Evolutionary conservation across 2,888 invertebrate species (phyloP), one percentile per base, ranked within the genome.

Genomic region (Sisyra terminalis): DNA sequence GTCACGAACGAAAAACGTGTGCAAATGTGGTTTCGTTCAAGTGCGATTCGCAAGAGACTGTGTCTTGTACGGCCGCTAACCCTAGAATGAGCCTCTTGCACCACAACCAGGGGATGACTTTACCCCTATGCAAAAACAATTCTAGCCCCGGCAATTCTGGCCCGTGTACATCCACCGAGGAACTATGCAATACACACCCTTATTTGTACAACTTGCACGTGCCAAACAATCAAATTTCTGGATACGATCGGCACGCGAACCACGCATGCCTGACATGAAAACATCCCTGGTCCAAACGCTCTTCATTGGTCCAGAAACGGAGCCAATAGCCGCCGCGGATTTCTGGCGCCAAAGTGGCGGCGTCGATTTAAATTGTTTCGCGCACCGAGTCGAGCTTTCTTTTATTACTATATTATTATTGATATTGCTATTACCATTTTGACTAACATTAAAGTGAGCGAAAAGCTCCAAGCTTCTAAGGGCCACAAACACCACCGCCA

Each of bases 311-410:
- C 13, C 34, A 34, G 15, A 34, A 16, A 24, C 14, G 10, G 9
- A 16, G 30, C 40, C 15, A 40, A 40, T 40, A 14, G 13, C n/a
- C 10, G 16, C 14, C 13, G 15, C 13, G n/a, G 14, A 40, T 30
- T 15, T 37, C 10, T 42, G 59, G 61, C 61, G 61, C 59, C 61
- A 56, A 59, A 56, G 49, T 55, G 61, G 57, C 61, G 61, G 59
- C 58, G 42, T 14, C 15, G 13, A 42, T 42, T 42, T 29, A 30
- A 42, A 35, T 42, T 35, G 42, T 24, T 24, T 24, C 24, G 24
- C 24, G 24, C 24, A 24, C 3, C 24, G 24, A 24, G 24, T 24
- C 24, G 24, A 24, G 24, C 24, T 24, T 24, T 24, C 24, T 24
- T 24, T 24, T 24, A 24, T 24, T 24, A 24, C 24, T 24, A 24